Evolutionary conservation across 2,888 invertebrate species (phyloP), one percentile per base, ranked within the genome.

Genomic region (Dasypolia templi): DNA sequence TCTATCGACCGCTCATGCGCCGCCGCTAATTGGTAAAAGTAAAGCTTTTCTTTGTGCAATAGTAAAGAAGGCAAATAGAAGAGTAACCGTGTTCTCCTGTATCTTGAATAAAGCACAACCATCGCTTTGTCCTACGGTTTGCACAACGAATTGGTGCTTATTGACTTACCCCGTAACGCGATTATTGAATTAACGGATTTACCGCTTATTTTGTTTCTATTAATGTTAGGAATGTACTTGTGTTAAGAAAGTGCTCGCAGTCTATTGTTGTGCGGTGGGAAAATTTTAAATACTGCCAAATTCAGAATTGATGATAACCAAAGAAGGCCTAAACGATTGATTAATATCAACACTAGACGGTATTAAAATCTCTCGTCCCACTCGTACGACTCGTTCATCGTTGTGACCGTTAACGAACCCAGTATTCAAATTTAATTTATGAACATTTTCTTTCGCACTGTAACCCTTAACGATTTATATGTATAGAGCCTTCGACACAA

Each of bases 11-110:
- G 90, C 88, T 91, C 93, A 92, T 92, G 93, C 91, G 88, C 86
- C 84, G 86, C 86, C 88, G 89, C 90, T 95, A 96, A 96, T 96
- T 95, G 95, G 96, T 95, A 96, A 96, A 95, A 96, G 95, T 95
- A 91, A 92, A 91, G 92, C 91, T 94, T 93, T 94, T 92, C 92
- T 92, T 93, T 92, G 91, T 90, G 87, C 87, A 89, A 72, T 62
- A 91, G 93, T 93, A 91, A 89, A 92, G 93, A 94, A 92, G 90
- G 89, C 91, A 94, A 95, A 95, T 93, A 95, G 90, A 92, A 82
- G 87, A 92, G 90, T 90, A 89, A 87, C 87, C 83, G 86, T 83
- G 86, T 90, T 91, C 86, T 89, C n/a, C n/a, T 88, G 82, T 85
- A 78, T 86, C 87, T 90, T 93, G 92, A 93, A 89, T 93, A 72